Evolutionary conservation across 2,113 vertebrate species (phyloP), one percentile per base, ranked within the genome.

Genomic region (Datnioides undecimradiatus): DNA sequence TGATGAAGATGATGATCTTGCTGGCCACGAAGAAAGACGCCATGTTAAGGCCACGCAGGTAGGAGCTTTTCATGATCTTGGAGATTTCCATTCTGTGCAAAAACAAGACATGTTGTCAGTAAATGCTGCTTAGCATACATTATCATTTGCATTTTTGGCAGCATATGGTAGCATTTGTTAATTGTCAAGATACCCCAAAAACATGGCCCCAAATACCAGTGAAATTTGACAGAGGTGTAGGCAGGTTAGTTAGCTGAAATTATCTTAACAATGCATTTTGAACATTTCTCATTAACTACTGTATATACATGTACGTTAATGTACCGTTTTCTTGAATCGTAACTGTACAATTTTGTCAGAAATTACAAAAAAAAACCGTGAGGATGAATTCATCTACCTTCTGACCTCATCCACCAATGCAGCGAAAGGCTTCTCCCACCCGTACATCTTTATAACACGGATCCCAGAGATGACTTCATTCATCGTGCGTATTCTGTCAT

Each of bases 391-490:
- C 6, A 17, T 60, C 88, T 95, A 98, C 98, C 95, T 96, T 94
- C 98, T 95, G 89, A 98, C 89, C 46, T 88, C 90, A 83, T 92
- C 87, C 75, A 99, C 95, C 71, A 98, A 94, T 0, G 94, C 92
- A 0, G 96, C 90, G 77, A 99, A 99, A 7, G 97, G 94, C 54
- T 96, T 96, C 84, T 99, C 98, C 98, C 98, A 99, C 0, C 96
- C 96, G 3, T 97, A 99, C 98, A 99, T 99, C 92, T 99, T 99
- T 84, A 99, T 99, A 72, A 99, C 98, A 71, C 97, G 95, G 77
- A 99, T 98, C n/a, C 98, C 98, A 0, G 96, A 94, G 84, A 99
- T 96, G 8, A 99, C 98, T 89, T 99, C 98, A 87, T 96, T 99
- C 98, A 99, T 99, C 25, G 94, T 98, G 73, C 97, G 95, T 83